Base-by-base conservation (phyloP, 23 tunicate species). In the Ciona savignyi region DNA sequence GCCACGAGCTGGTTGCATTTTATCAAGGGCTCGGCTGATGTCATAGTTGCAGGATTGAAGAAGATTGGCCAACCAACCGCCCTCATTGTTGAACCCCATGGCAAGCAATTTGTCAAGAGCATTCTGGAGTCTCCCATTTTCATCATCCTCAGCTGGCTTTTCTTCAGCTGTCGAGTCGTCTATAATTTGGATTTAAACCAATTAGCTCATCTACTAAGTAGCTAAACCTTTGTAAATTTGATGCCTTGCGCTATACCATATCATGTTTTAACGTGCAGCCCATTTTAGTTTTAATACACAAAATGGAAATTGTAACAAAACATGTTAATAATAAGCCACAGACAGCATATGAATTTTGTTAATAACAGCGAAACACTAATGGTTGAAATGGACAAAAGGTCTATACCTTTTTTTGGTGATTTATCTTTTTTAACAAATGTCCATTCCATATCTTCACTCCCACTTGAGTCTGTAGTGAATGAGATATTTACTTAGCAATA, bases 51-150 rank as follows among this genome's bases (percentile, higher is more conserved):
- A 71, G n/a, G 96, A 71, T 62, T 81, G 74, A 66, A 88, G 56
- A 28, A 88, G 72, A 61, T 85, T 86, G 1, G 96, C 70, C 30
- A 88, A 72, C 96, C 96, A 88, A 9, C 96, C 87, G 3, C 87
- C 87, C 29, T 88, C 70, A 65, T 88, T 86, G 51, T 72, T 81
- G 87, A 88, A 88, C 27, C 96, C 96, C 96, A 88, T 88, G 51
- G 70, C 67, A 29, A 78, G 51, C 72, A 88, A 63, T 63, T 84
- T 87, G 25, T 77, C 56, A 29, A 88, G 66, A 1, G 96, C 71
- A 24, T 68, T 80, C 20, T 68, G 69, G 3, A 88, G 61, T 23
- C 78, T 65, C 15, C 11, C 15, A 15, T 42, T 42, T 87, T 62
- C 60, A 27, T 11, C 15, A 6, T 29, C 73, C 60, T n/a, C n/a